Conservation (phyloP, 1,140 invertebrate genomes). For the Cyrtorhinus lividipennis region DNA sequence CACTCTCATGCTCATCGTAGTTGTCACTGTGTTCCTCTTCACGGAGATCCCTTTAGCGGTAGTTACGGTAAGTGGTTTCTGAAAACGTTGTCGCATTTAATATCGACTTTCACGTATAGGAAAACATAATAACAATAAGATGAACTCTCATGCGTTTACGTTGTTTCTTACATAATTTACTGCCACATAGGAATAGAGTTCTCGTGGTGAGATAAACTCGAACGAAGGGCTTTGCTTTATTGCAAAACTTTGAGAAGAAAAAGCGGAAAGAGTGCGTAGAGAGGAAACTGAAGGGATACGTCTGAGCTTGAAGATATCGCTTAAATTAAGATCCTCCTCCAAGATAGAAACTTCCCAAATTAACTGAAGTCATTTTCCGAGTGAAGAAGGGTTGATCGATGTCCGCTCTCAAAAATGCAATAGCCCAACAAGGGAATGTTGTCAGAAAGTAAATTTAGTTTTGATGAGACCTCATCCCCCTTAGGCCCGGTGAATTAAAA, state of each 20-base stretch:
- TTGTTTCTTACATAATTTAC: too few relatives aligned
- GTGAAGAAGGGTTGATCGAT: too few relatives aligned
- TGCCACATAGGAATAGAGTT: too few relatives aligned
- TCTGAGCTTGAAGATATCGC: not conserved
- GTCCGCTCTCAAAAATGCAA: too few relatives aligned
- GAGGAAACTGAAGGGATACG: not conserved
- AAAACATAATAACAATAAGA: not conserved
- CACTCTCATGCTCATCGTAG: constrained; percentile 87
- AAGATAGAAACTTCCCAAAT: not conserved
- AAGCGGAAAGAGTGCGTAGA: not conserved
- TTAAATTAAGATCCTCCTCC: not conserved
- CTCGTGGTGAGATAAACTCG: too few relatives aligned
- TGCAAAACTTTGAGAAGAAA: not conserved
- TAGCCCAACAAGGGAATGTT: too few relatives aligned
- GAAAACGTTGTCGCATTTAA: not conserved
- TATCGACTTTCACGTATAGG: not conserved
- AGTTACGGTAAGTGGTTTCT: constrained; percentile 43
- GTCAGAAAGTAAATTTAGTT: too few relatives aligned
- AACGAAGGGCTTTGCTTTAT: too few relatives aligned
- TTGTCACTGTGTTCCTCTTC: constrained; percentile 77
- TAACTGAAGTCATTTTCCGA: not conserved
- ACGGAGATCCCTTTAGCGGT: constrained; percentile 85
- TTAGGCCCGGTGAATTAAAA: too few relatives aligned
- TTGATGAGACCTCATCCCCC: too few relatives aligned
- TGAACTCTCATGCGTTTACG: not conserved